Percentiles rank a stretch among this genome's conserved stretches.
Conservation (phyloP, 2,888 invertebrate species). For the Nymphalis c-album region DNA sequence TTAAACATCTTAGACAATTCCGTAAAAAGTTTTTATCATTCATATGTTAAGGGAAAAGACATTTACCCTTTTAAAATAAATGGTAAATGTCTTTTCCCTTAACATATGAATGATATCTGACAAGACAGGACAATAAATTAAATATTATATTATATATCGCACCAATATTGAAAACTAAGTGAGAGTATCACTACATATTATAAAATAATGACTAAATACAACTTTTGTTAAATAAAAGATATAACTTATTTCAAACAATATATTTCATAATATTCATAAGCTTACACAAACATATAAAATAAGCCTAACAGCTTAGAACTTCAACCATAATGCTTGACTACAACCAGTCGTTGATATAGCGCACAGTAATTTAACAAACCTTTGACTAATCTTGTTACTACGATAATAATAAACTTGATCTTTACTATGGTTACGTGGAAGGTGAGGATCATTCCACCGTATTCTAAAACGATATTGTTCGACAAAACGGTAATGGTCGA, state of each 20-base stretch:
- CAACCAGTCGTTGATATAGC: not conserved
- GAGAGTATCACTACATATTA: too few relatives aligned
- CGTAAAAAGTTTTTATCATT: constrained; percentile 22
- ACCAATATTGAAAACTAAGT: too few relatives aligned
- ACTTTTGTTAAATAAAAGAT: not conserved
- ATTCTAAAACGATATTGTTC: constrained; percentile 34
- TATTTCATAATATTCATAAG: too few relatives aligned
- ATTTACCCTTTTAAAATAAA: too few relatives aligned
- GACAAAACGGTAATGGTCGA: constrained; percentile 51
- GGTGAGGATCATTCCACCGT: constrained; percentile 19
- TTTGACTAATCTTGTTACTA: constrained; percentile 11
- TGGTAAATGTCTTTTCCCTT: too few relatives aligned
- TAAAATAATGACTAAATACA: too few relatives aligned
- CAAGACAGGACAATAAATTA: not conserved
- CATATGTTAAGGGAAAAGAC: constrained; percentile 2
- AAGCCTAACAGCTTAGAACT: not conserved
- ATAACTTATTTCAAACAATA: not conserved
- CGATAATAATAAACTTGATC: constrained; percentile 10
- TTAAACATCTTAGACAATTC: constrained; percentile 26
- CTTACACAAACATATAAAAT: not conserved
- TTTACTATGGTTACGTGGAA: constrained; percentile 17
- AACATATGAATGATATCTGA: too few relatives aligned
- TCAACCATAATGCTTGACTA: not conserved
- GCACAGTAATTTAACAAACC: not conserved
- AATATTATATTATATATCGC: too few relatives aligned